phyloP scores from a whole-genome alignment of 2,888 invertebrate species.

The Ophraella communa region DNA sequence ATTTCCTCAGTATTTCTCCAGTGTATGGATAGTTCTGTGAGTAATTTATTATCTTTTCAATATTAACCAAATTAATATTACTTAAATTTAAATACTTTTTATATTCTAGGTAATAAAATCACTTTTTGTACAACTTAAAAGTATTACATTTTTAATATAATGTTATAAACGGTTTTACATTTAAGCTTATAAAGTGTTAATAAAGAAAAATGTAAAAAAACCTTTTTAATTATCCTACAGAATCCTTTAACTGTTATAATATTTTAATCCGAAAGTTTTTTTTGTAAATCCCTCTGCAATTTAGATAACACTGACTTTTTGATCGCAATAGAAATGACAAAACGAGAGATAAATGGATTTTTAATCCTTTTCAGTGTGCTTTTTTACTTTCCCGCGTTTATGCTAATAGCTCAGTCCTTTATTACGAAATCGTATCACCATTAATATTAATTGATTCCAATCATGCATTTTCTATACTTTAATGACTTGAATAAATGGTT shows the following conservation, averaged over 20 bases:
- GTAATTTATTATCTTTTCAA: too few species aligned
- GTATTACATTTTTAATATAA: too few species aligned
- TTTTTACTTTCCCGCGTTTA: not conserved
- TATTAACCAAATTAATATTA: too few species aligned
- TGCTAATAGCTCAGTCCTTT: not conserved
- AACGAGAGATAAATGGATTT: not conserved
- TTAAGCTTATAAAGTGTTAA: not conserved
- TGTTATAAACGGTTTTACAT: too few species aligned
- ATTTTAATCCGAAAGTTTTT: not conserved
- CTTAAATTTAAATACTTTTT: too few species aligned
- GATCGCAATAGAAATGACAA: not conserved
- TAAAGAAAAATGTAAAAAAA: not conserved
- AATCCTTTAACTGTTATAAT: not conserved
- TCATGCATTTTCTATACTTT: not conserved
- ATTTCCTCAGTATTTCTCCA: too few species aligned
- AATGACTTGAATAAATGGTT: not conserved
- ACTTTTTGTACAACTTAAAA: too few species aligned
- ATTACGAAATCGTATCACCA: not conserved
- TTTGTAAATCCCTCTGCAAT: not conserved
- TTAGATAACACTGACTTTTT: not conserved
- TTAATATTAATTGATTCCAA: not conserved
- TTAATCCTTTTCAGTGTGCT: slow-evolving; percentile 1
- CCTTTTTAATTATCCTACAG: not conserved
- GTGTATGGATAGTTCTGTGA: too few species aligned
- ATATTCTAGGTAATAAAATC: too few species aligned